Evolutionary conservation across 2,113 vertebrate species (phyloP).

Genomic region (Pelecanoides urinatrix): DNA sequence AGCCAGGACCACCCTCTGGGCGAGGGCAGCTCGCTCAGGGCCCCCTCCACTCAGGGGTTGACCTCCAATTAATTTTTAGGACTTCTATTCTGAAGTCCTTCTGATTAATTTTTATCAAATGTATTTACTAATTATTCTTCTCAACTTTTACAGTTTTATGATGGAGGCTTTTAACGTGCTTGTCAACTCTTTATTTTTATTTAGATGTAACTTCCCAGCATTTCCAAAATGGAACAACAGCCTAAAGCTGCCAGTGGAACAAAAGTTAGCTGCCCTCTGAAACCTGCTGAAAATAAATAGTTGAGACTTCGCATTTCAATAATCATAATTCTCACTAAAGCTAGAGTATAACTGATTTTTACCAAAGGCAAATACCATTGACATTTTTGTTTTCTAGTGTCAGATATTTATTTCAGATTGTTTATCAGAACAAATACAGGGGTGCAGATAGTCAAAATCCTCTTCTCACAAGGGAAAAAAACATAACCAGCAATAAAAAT

Average conservation of each 20-base stretch:
- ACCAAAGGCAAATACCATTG: neutral
- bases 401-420: neutral
- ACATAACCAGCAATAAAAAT: neutral
- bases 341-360: neutral
- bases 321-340: neutral
- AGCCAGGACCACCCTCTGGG: neutral
- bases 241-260: neutral
- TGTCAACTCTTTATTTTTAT: neutral
- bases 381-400: neutral
- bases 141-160: neutral
- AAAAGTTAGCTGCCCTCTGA: neutral
- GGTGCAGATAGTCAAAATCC: neutral
- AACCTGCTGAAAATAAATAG: neutral
- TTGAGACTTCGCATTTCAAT: neutral
- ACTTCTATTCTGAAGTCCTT: neutral
- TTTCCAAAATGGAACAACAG: neutral
- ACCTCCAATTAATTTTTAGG: neutral
- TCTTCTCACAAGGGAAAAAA: neutral
- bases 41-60: rapidly evolving
- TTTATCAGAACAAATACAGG: neutral
- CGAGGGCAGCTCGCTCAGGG: neutral
- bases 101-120: neutral
- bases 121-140: neutral
- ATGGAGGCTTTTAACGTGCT: neutral
- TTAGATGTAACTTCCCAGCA: neutral